These are phyloP conservation scores for Sus scrofa DNA, from an alignment of 2,113 vertebrate species.

Conservation along the genomic window T2T-Sscrofa CM000813.6:51160501-51161000, in stretches of 20 bases:
- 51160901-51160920: background rate
- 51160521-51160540: background rate
- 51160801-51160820: background rate
- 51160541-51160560: background rate
- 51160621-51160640: conserved; percentile 73
- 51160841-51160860: background rate
- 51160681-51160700: conserved; percentile 71
- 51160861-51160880: background rate
- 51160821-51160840: rapidly evolving
- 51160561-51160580: background rate
- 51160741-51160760: background rate
- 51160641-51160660: conserved; percentile 77
- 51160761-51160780: background rate
- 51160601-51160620: conserved; percentile 63
- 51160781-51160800: background rate
- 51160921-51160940: background rate
- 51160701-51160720: conserved; percentile 82
- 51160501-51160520: background rate
- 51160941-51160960: background rate
- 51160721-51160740: conserved; percentile 52
- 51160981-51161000: background rate
- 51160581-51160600: conserved; percentile 53
- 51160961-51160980: background rate
- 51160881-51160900: background rate
- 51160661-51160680: conserved; percentile 62